These are phyloP conservation scores for Nesometra sesokonis DNA, from an alignment of 35 echinoderm and acorn worm species.

Conservation along the genomic window DNA sequence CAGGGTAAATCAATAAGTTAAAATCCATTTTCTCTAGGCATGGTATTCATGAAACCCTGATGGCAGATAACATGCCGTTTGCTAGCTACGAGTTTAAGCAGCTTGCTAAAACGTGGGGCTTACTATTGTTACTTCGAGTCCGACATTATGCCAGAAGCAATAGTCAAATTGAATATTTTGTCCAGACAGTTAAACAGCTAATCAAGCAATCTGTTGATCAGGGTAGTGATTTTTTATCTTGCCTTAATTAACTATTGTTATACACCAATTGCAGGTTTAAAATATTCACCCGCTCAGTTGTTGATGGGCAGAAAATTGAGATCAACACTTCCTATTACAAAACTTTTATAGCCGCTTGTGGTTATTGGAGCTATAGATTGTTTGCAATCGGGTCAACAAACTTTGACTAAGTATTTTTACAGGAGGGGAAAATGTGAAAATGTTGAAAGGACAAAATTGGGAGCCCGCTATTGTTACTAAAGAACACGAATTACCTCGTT, in stretches of 20 bases:
- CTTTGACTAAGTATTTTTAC: neutral
- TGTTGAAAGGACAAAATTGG: neutral
- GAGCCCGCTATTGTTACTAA: neutral
- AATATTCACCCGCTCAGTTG: neutral
- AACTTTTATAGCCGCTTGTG: neutral
- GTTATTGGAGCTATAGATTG: neutral
- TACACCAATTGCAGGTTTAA: neutral
- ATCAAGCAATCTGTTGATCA: neutral
- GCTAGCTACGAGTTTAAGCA: neutral
- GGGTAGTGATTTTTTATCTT: neutral
- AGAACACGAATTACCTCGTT: neutral
- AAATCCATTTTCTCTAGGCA: neutral
- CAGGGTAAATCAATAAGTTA: neutral
- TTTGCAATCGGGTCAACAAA: neutral
- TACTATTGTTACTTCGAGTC: neutral
- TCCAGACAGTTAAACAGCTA: neutral
- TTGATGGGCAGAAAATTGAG: neutral
- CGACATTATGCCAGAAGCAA: neutral
- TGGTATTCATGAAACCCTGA: neutral
- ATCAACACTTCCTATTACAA: neutral
- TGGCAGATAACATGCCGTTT: neutral
- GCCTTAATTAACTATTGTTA: neutral
- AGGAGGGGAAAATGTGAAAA: neutral
- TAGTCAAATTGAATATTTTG: neutral
- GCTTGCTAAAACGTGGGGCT: neutral